A percentile compares a stretch with the other conserved stretches of the same genome.
Evolutionary conservation across 1,140 invertebrate genomes (phyloP).

Genomic region (Saxidomus purpurata): DNA sequence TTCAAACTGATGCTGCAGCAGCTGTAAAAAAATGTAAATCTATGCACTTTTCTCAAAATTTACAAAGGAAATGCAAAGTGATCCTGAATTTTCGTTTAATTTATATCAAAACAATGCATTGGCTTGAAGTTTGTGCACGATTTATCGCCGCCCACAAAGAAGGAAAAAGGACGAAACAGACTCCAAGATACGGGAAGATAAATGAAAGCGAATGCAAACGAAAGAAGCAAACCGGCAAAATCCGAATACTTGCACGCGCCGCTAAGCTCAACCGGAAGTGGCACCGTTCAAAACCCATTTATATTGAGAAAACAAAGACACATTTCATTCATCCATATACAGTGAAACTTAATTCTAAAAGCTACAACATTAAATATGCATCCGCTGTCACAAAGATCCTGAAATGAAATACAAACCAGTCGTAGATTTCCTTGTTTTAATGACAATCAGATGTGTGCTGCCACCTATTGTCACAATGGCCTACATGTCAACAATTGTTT

Average conservation of each 20-base stretch:
- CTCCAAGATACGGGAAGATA: neutral
- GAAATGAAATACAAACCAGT: conserved; percentile 25
- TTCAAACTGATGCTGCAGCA: neutral
- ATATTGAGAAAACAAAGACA: neutral
- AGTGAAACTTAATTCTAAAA: neutral
- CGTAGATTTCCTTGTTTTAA: conserved; percentile 1
- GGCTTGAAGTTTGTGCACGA: neutral
- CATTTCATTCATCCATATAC: neutral
- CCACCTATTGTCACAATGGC: conserved; percentile 32
- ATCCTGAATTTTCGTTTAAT: neutral
- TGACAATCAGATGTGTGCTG: conserved; percentile 6
- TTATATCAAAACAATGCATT: neutral
- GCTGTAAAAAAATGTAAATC: neutral
- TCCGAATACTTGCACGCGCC: neutral
- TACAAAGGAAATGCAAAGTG: neutral
- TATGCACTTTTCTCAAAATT: neutral
- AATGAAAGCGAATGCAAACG: neutral
- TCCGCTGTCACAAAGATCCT: conserved; percentile 2
- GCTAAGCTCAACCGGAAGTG: neutral
- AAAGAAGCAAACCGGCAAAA: neutral
- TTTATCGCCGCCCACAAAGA: neutral
- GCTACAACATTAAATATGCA: neutral
- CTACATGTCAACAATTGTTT: conserved; percentile 26
- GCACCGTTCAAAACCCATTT: neutral
- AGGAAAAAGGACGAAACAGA: neutral